Evolutionary conservation across 2,797 vertebrate species (phyloP).

Genomic region (Sebastes matsubarae): DNA sequence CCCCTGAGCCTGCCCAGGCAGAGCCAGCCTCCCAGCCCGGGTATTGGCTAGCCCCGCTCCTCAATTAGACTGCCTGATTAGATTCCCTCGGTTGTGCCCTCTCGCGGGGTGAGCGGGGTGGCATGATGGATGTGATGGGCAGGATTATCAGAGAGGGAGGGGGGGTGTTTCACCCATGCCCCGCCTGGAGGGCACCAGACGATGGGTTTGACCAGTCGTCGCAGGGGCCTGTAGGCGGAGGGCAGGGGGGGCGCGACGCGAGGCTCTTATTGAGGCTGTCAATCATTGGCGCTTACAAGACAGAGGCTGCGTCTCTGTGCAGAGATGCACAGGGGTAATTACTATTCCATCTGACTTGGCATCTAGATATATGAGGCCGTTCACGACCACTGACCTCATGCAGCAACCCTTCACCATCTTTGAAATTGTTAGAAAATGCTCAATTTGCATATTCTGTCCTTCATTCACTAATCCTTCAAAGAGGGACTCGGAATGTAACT

Average conservation of each 20-base stretch:
- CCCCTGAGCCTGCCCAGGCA: constrained; percentile 68
- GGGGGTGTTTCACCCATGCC: constrained; percentile 72
- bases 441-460: constrained; percentile 77
- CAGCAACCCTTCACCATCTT: constrained; percentile 62
- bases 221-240: constrained; percentile 63
- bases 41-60: constrained; percentile 74
- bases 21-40: constrained; percentile 67
- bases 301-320: constrained; percentile 63
- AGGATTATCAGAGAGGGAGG: constrained; percentile 72
- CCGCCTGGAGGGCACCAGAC: constrained; percentile 66
- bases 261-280: constrained; percentile 82
- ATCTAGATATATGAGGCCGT: constrained; percentile 75
- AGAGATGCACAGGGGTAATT: constrained; percentile 78
- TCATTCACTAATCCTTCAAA: constrained; percentile 63
- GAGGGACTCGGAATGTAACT: constrained; percentile 25
- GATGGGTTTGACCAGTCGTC: constrained; percentile 76
- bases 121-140: constrained; percentile 84
- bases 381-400: constrained; percentile 72
- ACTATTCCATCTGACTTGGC: constrained; percentile 77
- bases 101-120: constrained; percentile 76
- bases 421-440: constrained; percentile 70
- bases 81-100: constrained; percentile 82
- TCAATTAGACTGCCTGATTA: constrained; percentile 84
- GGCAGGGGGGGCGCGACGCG: constrained; percentile 55
- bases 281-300: constrained; percentile 75